phyloP scores from a whole-genome alignment of 2,113 vertebrate species.

The Nymphicus hollandicus region DNA sequence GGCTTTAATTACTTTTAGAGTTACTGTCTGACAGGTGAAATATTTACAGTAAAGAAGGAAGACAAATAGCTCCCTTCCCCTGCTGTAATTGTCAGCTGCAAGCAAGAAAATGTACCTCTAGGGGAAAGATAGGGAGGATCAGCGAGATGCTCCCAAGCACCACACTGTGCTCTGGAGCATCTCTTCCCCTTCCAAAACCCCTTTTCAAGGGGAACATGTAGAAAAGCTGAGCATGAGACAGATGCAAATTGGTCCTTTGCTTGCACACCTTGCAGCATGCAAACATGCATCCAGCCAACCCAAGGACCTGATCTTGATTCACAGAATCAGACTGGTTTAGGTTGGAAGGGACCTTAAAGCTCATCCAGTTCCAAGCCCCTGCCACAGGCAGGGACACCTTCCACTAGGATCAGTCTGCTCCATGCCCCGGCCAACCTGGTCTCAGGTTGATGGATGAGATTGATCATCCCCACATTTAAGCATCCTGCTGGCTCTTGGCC shows the following conservation, averaged over 20 bases:
- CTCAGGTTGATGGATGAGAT: background rate
- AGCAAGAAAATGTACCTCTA: background rate
- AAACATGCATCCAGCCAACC: background rate
- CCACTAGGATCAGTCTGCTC: background rate
- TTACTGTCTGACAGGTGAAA: background rate
- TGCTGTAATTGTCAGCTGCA: background rate
- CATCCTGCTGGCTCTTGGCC: background rate
- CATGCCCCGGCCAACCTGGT: background rate
- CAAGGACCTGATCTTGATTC: background rate
- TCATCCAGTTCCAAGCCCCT: background rate
- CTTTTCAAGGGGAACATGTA: background rate
- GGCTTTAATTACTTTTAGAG: background rate
- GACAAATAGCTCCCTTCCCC: background rate
- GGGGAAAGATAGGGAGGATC: background rate
- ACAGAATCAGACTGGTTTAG: background rate
- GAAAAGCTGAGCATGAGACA: background rate
- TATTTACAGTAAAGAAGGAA: background rate
- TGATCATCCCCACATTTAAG: accelerated
- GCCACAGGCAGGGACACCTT: background rate
- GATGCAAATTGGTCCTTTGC: background rate
- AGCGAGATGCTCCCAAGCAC: accelerated
- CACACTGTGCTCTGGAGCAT: background rate
- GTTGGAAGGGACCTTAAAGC: background rate
- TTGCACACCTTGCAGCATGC: background rate
- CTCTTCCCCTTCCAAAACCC: background rate